A percentile compares a stretch with the other conserved stretches of the same genome.
Evolutionary conservation across 1,140 invertebrate genomes (phyloP).

Genomic region (Wiebesia pumilae): DNA sequence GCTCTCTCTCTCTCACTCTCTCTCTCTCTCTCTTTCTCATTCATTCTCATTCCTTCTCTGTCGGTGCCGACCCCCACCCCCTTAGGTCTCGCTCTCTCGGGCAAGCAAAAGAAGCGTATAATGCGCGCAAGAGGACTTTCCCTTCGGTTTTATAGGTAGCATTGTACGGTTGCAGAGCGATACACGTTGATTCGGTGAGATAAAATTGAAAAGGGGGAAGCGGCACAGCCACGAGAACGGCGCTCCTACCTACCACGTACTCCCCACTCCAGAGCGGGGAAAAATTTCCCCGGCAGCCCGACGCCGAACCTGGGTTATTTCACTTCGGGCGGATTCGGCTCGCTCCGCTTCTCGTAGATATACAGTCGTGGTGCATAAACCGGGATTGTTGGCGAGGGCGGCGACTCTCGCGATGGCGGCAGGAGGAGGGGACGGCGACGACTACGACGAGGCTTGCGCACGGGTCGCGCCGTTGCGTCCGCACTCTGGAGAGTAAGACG

Average conservation of each 20-base stretch:
- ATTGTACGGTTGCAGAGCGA: constrained; percentile 46
- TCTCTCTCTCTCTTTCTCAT: too few species aligned
- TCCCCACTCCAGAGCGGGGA: not conserved
- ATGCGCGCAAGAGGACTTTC: constrained; percentile 12
- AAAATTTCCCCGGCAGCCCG: constrained; percentile 53
- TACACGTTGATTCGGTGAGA: constrained; percentile 56
- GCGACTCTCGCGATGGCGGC: not conserved
- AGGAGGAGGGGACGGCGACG: not conserved
- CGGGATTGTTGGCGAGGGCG: not conserved
- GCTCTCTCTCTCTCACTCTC: not conserved
- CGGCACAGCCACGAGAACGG: constrained; percentile 67
- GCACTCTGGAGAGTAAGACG: too few species aligned
- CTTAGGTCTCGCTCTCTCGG: not conserved
- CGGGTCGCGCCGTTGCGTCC: too few species aligned
- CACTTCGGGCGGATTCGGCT: constrained; percentile 55
- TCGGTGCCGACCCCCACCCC: too few species aligned
- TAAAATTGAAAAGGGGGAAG: constrained; percentile 70
- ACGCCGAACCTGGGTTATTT: constrained; percentile 45
- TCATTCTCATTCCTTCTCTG: not conserved
- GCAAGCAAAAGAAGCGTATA: not conserved
- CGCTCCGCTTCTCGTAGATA: constrained; percentile 49
- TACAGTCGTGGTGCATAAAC: not conserved
- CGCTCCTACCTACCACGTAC: constrained; percentile 52
- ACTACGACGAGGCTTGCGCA: not conserved
- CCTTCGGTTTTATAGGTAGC: constrained; percentile 38